Conservation (phyloP, 2,888 invertebrate species). For the Platyscelio sp. region DNA sequence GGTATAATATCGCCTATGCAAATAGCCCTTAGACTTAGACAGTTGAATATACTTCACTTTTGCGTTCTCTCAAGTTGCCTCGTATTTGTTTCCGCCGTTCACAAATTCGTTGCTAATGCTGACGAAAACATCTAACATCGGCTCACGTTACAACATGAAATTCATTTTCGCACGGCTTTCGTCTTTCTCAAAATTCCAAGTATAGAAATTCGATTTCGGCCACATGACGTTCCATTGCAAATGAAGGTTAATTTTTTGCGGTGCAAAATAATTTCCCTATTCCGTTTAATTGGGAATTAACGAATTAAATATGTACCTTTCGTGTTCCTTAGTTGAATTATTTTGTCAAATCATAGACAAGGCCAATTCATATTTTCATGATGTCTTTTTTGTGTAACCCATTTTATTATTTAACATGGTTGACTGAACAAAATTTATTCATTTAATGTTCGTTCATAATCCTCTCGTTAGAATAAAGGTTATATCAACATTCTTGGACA, state of each 20-base stretch:
- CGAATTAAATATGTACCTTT: no score
- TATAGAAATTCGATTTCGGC: conserved; percentile 15
- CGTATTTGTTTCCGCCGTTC: conserved; percentile 60
- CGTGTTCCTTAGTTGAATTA: no score
- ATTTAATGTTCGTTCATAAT: no score
- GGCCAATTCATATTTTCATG: no score
- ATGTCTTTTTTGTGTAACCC: no score
- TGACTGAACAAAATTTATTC: no score
- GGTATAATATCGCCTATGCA: conserved; percentile 85
- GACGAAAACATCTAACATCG: conserved; percentile 54
- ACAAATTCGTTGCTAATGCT: conserved; percentile 60
- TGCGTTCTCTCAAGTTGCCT: conserved; percentile 57
- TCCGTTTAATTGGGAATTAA: no score
- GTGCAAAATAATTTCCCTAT: no score
- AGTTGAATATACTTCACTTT: conserved; percentile 83
- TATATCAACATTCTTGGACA: neutral
- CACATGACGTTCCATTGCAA: neutral
- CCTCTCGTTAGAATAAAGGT: no score
- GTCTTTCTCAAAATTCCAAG: conserved; percentile 25
- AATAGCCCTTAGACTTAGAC: conserved; percentile 85
- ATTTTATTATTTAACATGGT: no score
- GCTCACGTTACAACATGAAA: conserved; percentile 22
- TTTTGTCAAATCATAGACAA: no score
- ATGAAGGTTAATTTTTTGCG: no score
- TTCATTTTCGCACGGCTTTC: conserved; percentile 29